Conservation (phyloP, 92 coral and sea anemone species). For the Epizoanthus rinbou region DNA sequence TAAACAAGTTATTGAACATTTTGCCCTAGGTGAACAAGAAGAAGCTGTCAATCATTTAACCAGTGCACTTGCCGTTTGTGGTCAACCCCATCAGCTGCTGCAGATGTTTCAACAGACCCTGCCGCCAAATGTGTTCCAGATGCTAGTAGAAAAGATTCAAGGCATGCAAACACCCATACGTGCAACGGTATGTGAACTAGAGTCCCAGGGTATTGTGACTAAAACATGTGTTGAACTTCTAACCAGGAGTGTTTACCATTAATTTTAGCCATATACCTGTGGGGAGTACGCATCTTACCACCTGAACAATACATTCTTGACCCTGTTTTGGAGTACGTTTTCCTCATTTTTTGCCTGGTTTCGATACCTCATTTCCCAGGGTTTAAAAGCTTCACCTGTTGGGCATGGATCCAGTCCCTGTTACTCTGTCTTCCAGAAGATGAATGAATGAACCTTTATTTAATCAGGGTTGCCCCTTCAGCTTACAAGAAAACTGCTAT, state of each 20-base stretch:
- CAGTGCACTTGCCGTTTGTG: conserved; percentile 94
- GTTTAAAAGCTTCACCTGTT: too few relatives aligned
- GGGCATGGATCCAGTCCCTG: too few relatives aligned
- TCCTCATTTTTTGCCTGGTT: too few relatives aligned
- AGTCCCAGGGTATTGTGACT: too few relatives aligned
- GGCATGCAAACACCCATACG: conserved; percentile 28
- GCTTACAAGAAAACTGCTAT: too few relatives aligned
- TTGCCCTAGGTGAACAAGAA: conserved; percentile 75
- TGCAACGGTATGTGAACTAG: conserved; percentile 28
- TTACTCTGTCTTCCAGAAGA: too few relatives aligned
- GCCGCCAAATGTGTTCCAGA: conserved; percentile 82
- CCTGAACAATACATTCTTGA: not conserved
- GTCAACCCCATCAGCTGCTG: conserved; percentile 94
- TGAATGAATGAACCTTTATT: too few relatives aligned
- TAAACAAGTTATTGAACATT: not conserved
- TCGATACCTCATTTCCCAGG: too few relatives aligned
- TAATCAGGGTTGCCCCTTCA: too few relatives aligned
- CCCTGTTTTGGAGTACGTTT: not conserved
- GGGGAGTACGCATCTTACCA: conserved; percentile 21
- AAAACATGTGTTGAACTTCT: too few relatives aligned
- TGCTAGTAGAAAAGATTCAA: conserved; percentile 73
- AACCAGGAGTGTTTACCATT: too few relatives aligned
- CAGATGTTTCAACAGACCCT: conserved; percentile 89
- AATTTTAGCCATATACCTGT: too few relatives aligned
- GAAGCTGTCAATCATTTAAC: conserved; percentile 86